phyloP scores from a whole-genome alignment of 2,797 vertebrate genomes.

The Sebastiscus albofasciatus region DNA sequence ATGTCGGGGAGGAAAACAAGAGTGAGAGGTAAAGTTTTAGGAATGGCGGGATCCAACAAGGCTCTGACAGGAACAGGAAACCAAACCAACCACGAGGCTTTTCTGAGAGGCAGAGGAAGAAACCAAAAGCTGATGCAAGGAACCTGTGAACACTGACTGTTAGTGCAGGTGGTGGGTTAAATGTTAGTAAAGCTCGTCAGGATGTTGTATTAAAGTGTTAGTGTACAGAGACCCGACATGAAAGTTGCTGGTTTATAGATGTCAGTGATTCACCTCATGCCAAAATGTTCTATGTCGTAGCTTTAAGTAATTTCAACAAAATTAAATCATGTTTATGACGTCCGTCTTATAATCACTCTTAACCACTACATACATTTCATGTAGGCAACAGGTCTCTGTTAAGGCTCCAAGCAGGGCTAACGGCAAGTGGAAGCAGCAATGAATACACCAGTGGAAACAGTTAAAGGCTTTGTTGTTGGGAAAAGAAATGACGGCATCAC shows the following conservation, averaged over 20 bases:
- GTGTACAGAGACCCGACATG: conserved; percentile 22
- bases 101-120: background rate
- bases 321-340: background rate
- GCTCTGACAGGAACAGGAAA: conserved; percentile 19
- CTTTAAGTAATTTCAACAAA: background rate
- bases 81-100: background rate
- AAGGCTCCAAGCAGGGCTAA: background rate
- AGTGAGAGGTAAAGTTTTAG: conserved; percentile 33
- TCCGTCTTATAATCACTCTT: background rate
- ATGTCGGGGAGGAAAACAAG: background rate
- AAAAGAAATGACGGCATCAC: conserved; percentile 3
- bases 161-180: conserved; percentile 30
- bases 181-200: conserved; percentile 39
- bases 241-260: background rate
- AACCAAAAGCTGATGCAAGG: background rate
- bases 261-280: background rate
- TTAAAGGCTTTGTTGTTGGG: background rate
- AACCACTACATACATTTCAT: conserved; percentile 25
- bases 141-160: conserved; percentile 13
- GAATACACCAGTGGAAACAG: conserved; percentile 7
- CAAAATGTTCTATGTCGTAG: background rate
- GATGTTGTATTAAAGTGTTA: background rate
- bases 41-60: conserved; percentile 43
- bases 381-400: conserved; percentile 15
- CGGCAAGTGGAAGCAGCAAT: conserved; percentile 19